phyloP scores from a whole-genome alignment of 2,888 invertebrate species.

The Gastracanthus pulcherrimus region DNA sequence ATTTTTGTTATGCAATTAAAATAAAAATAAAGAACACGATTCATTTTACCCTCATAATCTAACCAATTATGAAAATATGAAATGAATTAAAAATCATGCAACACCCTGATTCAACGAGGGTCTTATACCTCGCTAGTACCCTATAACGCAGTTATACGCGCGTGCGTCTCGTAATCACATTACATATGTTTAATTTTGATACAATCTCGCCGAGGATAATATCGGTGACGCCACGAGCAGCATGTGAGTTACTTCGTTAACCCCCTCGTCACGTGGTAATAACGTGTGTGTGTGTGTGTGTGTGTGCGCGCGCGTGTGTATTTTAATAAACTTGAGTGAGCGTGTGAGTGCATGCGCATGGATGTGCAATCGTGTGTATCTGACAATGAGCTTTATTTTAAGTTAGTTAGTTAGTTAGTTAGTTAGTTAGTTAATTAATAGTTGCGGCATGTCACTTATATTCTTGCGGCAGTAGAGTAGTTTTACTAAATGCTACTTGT shows the following conservation, averaged over 20 bases:
- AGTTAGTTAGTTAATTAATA: constrained; percentile 17
- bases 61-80: too few relatives aligned
- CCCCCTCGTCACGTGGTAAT: not conserved
- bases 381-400: not conserved
- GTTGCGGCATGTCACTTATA: constrained; percentile 21
- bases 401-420: not conserved
- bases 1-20: too few relatives aligned
- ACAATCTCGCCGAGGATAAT: constrained; percentile 21
- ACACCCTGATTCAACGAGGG: too few relatives aligned
- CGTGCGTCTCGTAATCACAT: too few relatives aligned
- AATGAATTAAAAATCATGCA: too few relatives aligned
- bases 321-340: not conserved
- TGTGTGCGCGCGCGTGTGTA: not conserved
- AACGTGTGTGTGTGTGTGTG: not conserved
- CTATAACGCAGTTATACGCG: too few relatives aligned
- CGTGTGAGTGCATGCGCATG: too few relatives aligned
- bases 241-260: not conserved
- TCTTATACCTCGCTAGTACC: not conserved
- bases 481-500: constrained; percentile 40
- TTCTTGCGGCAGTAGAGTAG: constrained; percentile 49
- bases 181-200: too few relatives aligned
- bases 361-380: too few relatives aligned
- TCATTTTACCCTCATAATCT: too few relatives aligned
- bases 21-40: too few relatives aligned
- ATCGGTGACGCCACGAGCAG: not conserved